These are phyloP conservation scores for Dione juno DNA, from an alignment of 2,888 invertebrate genomes.

Conservation along the genomic window DNA sequence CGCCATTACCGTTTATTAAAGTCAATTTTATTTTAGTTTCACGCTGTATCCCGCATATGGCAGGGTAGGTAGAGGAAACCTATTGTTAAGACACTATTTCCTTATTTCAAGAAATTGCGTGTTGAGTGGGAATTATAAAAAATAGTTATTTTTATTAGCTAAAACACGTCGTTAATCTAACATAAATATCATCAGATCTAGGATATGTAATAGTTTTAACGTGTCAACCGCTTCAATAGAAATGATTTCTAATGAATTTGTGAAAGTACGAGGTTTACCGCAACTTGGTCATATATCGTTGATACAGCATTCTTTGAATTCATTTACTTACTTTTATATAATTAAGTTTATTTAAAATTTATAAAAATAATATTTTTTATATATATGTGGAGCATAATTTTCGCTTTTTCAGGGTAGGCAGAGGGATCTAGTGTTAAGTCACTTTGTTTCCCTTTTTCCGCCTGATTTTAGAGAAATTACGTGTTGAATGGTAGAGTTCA, in stretches of 20 bases:
- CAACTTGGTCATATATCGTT: slow-evolving; percentile 35
- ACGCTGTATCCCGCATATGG: no score
- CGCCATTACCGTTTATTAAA: no score
- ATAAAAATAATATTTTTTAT: no score
- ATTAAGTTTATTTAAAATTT: not conserved
- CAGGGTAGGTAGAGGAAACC: no score
- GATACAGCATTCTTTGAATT: slow-evolving; percentile 17
- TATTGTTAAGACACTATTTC: no score
- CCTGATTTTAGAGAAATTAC: not conserved
- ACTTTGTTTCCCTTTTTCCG: not conserved
- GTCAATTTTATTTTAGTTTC: no score
- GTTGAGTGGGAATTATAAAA: not conserved
- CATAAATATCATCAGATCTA: slow-evolving; percentile 20
- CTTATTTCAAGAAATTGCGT: no score
- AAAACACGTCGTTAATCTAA: not conserved
- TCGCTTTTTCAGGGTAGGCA: no score
- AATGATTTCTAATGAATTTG: slow-evolving; percentile 37
- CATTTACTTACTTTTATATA: slow-evolving; percentile 4
- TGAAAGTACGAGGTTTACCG: slow-evolving; percentile 49
- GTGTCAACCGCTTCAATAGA: slow-evolving; percentile 33
- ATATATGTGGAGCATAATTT: no score
- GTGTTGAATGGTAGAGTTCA: not conserved
- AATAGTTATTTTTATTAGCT: not conserved
- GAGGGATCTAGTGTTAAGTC: no score
- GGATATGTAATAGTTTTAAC: slow-evolving; percentile 37